Conservation (phyloP, 2,113 vertebrate genomes). For the Mormoops blainvillei region DNA sequence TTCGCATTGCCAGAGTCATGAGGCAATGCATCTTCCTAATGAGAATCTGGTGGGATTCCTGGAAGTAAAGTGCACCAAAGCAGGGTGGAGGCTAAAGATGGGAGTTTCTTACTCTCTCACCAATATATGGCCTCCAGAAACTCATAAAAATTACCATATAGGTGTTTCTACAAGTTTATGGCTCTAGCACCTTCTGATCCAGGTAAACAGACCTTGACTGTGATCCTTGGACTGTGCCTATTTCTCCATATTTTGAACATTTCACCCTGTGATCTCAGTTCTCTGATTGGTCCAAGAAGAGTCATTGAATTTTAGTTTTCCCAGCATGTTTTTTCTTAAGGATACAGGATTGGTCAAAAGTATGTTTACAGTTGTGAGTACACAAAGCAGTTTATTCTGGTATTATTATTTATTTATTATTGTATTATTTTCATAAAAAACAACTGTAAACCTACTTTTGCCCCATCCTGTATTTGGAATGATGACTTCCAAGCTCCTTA, state of each 20-base stretch:
- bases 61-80: not conserved
- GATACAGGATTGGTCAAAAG: not conserved
- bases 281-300: not conserved
- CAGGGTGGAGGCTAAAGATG: accelerated
- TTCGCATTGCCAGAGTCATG: not conserved
- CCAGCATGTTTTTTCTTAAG: not conserved
- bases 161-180: not conserved
- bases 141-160: not conserved
- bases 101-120: not conserved
- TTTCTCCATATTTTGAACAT: not conserved
- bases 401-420: not conserved
- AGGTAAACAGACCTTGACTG: not conserved
- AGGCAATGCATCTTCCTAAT: not conserved
- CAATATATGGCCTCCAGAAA: not conserved
- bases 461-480: not conserved
- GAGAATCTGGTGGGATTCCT: not conserved
- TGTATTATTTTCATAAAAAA: not conserved
- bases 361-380: not conserved
- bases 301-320: not conserved
- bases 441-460: not conserved
- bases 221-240: not conserved
- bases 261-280: not conserved
- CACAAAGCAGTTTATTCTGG: not conserved
- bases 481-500: not conserved
- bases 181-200: not conserved